A percentile compares a stretch with the other conserved stretches of the same genome.
Conservation (phyloP, 2,797 vertebrate genomes). For the Chrosomus eos region DNA sequence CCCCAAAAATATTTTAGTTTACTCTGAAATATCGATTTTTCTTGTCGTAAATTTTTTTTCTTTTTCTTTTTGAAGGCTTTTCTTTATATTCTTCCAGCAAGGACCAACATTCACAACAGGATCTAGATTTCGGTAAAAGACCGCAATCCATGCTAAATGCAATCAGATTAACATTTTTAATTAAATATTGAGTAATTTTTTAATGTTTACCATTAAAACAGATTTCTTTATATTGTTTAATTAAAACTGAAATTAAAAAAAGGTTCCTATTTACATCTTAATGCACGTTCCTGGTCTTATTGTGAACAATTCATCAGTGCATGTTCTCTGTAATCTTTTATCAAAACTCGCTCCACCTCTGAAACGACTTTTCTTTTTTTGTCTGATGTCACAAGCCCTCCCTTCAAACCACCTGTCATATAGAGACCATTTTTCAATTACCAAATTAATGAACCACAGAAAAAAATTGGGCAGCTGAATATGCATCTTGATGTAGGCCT, state of each 20-base stretch:
- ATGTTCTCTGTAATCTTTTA: slow-evolving; percentile 8
- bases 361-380: not conserved
- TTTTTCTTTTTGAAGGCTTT: not conserved
- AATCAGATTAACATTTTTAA: not conserved
- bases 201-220: not conserved
- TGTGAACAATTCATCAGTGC: slow-evolving; percentile 9
- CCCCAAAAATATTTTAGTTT: slow-evolving; percentile 1
- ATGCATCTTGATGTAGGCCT: slow-evolving; percentile 13
- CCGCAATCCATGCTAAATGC: not conserved
- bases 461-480: not conserved
- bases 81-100: not conserved
- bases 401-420: slow-evolving; percentile 15
- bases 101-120: not conserved
- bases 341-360: slow-evolving; percentile 19
- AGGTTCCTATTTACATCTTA: not conserved
- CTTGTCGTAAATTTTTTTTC: no score
- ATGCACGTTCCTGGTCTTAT: not conserved
- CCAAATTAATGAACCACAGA: not conserved
- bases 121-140: not conserved
- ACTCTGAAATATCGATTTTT: not conserved
- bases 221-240: not conserved
- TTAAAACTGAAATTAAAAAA: not conserved
- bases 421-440: not conserved
- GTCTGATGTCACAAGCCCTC: not conserved
- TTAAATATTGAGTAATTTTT: not conserved